Base-by-base conservation (phyloP, 2,888 invertebrate species). In the Anoplius nigerrimus region DNA sequence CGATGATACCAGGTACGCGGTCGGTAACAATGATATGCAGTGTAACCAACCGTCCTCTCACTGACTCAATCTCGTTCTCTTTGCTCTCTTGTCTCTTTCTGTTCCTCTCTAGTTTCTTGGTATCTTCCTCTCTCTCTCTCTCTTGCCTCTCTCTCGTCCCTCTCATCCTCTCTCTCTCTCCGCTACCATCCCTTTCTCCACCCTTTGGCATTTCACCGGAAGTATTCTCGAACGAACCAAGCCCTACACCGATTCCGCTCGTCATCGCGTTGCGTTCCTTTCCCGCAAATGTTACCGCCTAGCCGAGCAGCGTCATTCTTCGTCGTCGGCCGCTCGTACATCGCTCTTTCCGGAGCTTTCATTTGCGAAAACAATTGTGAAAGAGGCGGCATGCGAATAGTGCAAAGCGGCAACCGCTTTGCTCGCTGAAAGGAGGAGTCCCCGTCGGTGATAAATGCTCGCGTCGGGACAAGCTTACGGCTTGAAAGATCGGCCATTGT, bases 351-450 rank as follows among this genome's bases (percentile, higher is more conserved):
- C 74, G 69, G 73, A 71, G 79, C 78, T 81, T 82, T 79, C 80
- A 82, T 81, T 82, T 76, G 71, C 68, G 74, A 72, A 82, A 81
- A 79, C 80, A 82, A 82, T 82, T 71, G 80, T 73, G 74, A 74
- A 77, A 78, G 76, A 71, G 66, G 64, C 60, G 62, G 34, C 71
- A 66, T 67, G 61, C 68, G 64, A 69, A 70, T 70, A 68, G 64
- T 70, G 65, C 69, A 67, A 69, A 76, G 70, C 70, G 64, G 46
- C 51, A 43, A n/a, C n/a, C 59, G 54, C 52, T 43, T 48, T 48
- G 48, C 48, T 16, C 48, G 4, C 0, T 42, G 21, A 56, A 56
- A 66, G 43, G 18, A 62, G 11, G 22, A 20, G 24, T 42, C 61
- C 16, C 24, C 34, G n/a, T n/a, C n/a, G 21, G 15, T 16, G 15